Percentiles rank a stretch among this genome's conserved stretches.
Evolutionary conservation across 2,113 vertebrate genomes (phyloP).

Genomic region (Agapornis roseicollis): DNA sequence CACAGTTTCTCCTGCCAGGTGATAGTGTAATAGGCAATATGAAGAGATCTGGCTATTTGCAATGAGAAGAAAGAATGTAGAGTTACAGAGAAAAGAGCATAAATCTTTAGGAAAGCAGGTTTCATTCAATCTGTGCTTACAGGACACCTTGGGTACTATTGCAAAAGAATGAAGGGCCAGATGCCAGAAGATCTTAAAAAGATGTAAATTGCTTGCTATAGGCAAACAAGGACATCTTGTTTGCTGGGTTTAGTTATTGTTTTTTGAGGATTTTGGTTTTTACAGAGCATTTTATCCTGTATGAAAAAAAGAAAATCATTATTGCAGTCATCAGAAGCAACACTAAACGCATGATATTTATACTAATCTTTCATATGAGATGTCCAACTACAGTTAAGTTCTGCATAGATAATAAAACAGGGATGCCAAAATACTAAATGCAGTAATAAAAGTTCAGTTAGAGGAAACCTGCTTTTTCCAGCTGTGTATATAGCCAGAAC

Average conservation of each 20-base stretch:
- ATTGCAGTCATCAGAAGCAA: not conserved
- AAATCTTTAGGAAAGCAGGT: constrained; percentile 16
- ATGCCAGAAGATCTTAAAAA: constrained; percentile 2
- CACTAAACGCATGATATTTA: not conserved
- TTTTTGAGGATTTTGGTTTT: not conserved
- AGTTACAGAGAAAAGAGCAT: constrained; percentile 1
- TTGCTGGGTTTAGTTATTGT: not conserved
- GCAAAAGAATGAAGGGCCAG: not conserved
- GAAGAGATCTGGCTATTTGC: constrained; percentile 13
- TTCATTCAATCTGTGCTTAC: constrained; percentile 49
- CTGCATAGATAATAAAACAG: not conserved
- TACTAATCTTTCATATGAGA: not conserved
- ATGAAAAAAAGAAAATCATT: not conserved
- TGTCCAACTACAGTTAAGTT: not conserved
- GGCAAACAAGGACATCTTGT: constrained; percentile 36
- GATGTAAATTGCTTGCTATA: not conserved
- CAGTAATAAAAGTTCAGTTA: not conserved
- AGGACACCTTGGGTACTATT: constrained; percentile 10
- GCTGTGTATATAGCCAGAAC: not conserved
- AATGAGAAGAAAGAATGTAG: not conserved
- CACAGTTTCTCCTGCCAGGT: constrained; percentile 41
- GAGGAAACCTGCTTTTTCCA: not conserved
- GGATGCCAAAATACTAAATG: not conserved
- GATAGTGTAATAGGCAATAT: not conserved
- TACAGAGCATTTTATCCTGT: not conserved